Conservation (phyloP, 1,140 invertebrate species). For the Melanaphis sacchari region DNA sequence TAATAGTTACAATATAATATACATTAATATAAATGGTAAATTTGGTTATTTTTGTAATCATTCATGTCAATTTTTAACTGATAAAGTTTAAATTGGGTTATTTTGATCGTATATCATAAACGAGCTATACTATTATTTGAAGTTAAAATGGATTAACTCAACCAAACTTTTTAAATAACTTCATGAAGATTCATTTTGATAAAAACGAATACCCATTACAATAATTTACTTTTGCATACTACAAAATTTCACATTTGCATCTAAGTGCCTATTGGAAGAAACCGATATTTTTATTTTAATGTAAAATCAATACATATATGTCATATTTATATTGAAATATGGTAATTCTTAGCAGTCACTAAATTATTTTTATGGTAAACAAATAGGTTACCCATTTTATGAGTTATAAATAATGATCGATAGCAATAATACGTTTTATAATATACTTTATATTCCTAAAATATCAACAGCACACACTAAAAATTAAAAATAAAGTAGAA, state of each 20-base stretch:
- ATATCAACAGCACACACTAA: neutral
- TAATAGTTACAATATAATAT: neutral
- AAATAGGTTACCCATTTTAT: neutral
- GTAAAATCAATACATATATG: conserved; percentile 21
- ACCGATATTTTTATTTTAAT: conserved; percentile 16
- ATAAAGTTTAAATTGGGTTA: conserved; percentile 54
- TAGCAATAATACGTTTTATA: neutral
- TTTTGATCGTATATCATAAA: conserved; percentile 43
- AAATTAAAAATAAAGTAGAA: neutral
- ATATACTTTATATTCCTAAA: neutral
- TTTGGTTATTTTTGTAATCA: conserved; percentile 36
- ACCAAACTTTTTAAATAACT: conserved; percentile 52
- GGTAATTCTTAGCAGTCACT: conserved; percentile 16
- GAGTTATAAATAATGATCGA: neutral
- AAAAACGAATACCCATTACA: conserved; percentile 28
- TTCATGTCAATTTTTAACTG: conserved; percentile 38
- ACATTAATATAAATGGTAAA: neutral
- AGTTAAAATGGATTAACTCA: conserved; percentile 42
- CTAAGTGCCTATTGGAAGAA: neutral
- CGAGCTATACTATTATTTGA: neutral
- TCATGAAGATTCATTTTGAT: conserved; percentile 35
- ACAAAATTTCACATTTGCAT: conserved; percentile 5
- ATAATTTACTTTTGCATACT: neutral
- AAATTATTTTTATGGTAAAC: conserved; percentile 33
- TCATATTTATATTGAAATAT: neutral